A percentile compares a stretch with the other conserved stretches of the same genome.
Evolutionary conservation across 2,888 invertebrate genomes (phyloP).

Genomic region (Erynnis tages): DNA sequence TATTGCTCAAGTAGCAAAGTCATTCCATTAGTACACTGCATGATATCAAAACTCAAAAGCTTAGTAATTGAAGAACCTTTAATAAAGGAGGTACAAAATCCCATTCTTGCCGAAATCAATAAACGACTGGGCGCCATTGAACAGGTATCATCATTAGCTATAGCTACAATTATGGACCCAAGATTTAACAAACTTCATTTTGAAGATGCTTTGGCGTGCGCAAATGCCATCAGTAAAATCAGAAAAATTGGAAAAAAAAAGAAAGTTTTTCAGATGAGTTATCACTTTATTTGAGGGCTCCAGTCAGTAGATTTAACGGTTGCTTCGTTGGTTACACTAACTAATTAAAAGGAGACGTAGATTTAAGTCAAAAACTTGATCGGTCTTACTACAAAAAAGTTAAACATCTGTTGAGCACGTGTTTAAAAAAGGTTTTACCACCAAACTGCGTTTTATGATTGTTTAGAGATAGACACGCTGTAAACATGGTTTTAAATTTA

Average conservation of each 20-base stretch:
- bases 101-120: conserved; percentile 30
- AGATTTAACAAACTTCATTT: conserved; percentile 44
- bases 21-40: conserved; percentile 38
- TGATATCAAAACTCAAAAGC: conserved; percentile 30
- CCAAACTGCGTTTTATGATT: too few relatives aligned
- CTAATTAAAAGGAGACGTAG: too few relatives aligned
- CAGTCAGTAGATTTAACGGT: background rate
- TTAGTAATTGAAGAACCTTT: conserved; percentile 33
- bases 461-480: too few relatives aligned
- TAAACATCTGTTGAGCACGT: too few relatives aligned
- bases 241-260: conserved; percentile 16
- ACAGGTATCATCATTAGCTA: conserved; percentile 36
- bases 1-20: conserved; percentile 41
- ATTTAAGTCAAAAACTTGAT: too few relatives aligned
- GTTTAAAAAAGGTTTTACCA: too few relatives aligned
- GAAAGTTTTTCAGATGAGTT: conserved; percentile 27
- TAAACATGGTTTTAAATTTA: too few relatives aligned
- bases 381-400: too few relatives aligned
- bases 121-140: conserved; percentile 37
- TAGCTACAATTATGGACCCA: conserved; percentile 38
- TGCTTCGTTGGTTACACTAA: too few relatives aligned
- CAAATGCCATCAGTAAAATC: conserved; percentile 12
- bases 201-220: conserved; percentile 28
- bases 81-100: conserved; percentile 32
- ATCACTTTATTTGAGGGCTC: background rate